Evolutionary conservation across 2,888 invertebrate genomes (phyloP).

Genomic region (Cheilosia vernalis): DNA sequence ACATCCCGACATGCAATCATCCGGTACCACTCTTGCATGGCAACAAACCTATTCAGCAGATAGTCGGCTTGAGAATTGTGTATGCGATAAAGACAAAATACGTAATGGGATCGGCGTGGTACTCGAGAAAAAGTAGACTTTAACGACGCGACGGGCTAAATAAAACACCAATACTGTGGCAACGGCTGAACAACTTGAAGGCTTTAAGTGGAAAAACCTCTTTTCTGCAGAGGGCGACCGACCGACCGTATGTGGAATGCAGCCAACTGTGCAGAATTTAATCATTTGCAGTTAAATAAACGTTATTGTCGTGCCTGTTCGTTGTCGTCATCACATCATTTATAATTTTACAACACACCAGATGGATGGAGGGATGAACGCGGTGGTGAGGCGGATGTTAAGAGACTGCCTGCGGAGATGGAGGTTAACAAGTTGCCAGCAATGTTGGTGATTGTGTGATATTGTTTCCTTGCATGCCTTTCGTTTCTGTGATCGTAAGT

Average conservation of each 20-base stretch:
- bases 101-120: conserved; percentile 56
- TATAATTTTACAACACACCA: conserved; percentile 35
- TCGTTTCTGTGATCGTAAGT: conserved; percentile 6
- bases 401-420: conserved; percentile 47
- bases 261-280: conserved; percentile 74
- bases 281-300: conserved; percentile 75
- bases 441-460: conserved; percentile 40
- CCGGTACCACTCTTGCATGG: conserved; percentile 60
- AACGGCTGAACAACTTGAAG: conserved; percentile 20
- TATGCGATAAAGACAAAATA: conserved; percentile 23
- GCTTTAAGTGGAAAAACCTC: conserved; percentile 67
- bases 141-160: conserved; percentile 40
- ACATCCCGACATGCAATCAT: conserved; percentile 55
- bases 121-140: conserved; percentile 67
- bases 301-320: conserved; percentile 73
- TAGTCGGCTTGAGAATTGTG: neutral
- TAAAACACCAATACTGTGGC: neutral
- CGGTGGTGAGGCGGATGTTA: conserved; percentile 14
- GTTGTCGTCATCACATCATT: conserved; percentile 74
- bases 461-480: conserved; percentile 5
- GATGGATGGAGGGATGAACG: neutral
- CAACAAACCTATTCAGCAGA: conserved; percentile 52
- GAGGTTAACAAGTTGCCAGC: conserved; percentile 62
- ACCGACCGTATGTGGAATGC: conserved; percentile 74
- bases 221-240: conserved; percentile 67